Evolutionary conservation across 2,888 invertebrate genomes (phyloP).

Genomic region (Argyresthia albistria): DNA sequence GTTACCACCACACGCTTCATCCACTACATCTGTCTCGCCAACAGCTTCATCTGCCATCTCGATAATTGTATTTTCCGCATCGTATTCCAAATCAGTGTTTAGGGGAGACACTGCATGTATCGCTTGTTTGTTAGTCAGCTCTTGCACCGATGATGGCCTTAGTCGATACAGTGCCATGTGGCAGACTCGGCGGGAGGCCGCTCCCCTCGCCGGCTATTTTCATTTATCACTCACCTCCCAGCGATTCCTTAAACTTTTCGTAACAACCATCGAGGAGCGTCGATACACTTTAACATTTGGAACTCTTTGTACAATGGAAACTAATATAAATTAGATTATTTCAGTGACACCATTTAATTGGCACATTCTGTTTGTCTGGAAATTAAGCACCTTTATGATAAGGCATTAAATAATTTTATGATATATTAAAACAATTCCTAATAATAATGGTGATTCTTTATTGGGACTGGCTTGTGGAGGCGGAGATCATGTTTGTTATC

Average conservation of each 20-base stretch:
- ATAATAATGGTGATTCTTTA: neutral
- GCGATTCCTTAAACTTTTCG: slow-evolving; percentile 28
- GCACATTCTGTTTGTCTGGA: too few species aligned
- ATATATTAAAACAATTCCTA: too few species aligned
- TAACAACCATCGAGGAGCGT: slow-evolving; percentile 15
- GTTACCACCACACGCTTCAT: too few species aligned
- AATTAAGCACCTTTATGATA: too few species aligned
- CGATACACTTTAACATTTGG: slow-evolving; percentile 16
- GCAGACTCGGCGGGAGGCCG: slow-evolving; percentile 62
- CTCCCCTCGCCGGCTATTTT: slow-evolving; percentile 64
- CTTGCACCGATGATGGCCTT: slow-evolving; percentile 18
- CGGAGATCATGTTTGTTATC: neutral
- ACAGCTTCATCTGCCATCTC: too few species aligned
- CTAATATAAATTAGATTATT: too few species aligned
- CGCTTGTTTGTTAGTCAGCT: slow-evolving; percentile 3
- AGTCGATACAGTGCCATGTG: slow-evolving; percentile 64
- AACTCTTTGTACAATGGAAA: too few species aligned
- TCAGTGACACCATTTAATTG: too few species aligned
- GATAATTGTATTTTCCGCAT: too few species aligned
- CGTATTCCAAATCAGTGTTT: too few species aligned
- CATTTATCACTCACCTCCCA: slow-evolving; percentile 51
- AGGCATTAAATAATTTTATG: too few species aligned
- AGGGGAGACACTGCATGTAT: neutral
- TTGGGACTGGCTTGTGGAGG: neutral
- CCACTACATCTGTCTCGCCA: too few species aligned